Evolutionary conservation across 2,113 vertebrate species (phyloP), one percentile per base, ranked within the genome.

Genomic region (Neolamprologus hecqui): DNA sequence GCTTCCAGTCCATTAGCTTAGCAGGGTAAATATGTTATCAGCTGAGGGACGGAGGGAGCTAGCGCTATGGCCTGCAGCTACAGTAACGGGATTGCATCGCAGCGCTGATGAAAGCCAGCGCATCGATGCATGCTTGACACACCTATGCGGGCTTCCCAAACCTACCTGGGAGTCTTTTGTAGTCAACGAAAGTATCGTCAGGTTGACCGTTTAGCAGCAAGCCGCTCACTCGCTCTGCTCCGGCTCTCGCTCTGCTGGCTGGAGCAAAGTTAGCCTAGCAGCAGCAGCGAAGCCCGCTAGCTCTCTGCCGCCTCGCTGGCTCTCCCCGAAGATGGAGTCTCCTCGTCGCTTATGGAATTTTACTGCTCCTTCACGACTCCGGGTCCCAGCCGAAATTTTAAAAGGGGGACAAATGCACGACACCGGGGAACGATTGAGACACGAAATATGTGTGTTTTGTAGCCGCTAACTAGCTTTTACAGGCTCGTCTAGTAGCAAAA

Each of bases 151-250:
- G 6, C 2, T 10, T 12, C 1, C 5, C 11, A n/a, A 37, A 63
- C 90, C 1, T 82, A 96, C 95, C 95, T 95, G 95, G 95, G 95
- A 95, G 95, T 92, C 53, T 88, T 92, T 90, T 89, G 89, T 91
- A 90, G 91, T 86, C 94, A 92, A 91, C 94, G 91, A 94, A 93
- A 85, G 91, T 87, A 86, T 90, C 91, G 85, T 92, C 88, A 87
- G 89, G 58, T 33, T 19, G 85, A 84, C 84, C 81, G 13, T 84
- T 82, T 79, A 58, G 53, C 63, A 51, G 81, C 86, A 89, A 91
- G 84, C 86, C 26, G 5, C 31, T 80, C n/a, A 88, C 42, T 49
- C 70, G 15, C 70, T 75, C 75, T 45, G 88, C 91, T 49, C 28
- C 14, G 68, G 65, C 28, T 75, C 70, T 70, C 49, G 79, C 81